phyloP scores from a whole-genome alignment of 2,797 vertebrate species.

The Echeneis naucrates region DNA sequence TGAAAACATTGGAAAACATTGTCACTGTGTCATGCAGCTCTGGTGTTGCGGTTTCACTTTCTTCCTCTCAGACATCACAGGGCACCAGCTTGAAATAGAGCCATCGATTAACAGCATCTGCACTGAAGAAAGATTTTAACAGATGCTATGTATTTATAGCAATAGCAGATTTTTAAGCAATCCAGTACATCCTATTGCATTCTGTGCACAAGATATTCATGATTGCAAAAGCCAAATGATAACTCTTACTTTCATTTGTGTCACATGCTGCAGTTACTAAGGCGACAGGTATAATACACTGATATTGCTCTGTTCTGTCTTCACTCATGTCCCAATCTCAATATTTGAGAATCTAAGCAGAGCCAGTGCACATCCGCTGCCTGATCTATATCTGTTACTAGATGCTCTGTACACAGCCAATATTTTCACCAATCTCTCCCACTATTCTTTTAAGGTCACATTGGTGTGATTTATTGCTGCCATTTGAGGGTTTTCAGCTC shows the following conservation, averaged over 20 bases:
- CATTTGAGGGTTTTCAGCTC: conserved; percentile 41
- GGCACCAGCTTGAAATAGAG: conserved; percentile 73
- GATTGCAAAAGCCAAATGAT: conserved; percentile 30
- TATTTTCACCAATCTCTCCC: conserved; percentile 32
- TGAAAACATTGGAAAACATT: conserved; percentile 38
- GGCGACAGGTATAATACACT: not conserved
- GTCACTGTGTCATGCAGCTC: conserved; percentile 27
- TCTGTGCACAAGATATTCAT: conserved; percentile 12
- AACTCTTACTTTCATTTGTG: not conserved
- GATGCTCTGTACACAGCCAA: conserved; percentile 33
- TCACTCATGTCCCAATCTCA: conserved; percentile 13
- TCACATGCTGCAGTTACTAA: conserved; percentile 24
- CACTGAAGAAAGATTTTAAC: conserved; percentile 63
- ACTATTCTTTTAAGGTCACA: conserved; percentile 63
- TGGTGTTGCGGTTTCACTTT: conserved; percentile 66
- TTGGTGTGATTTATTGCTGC: conserved; percentile 61
- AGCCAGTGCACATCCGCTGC: conserved; percentile 14
- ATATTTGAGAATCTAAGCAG: conserved; percentile 13
- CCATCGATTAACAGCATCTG: conserved; percentile 75
- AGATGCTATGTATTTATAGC: conserved; percentile 65
- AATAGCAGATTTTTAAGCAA: conserved; percentile 28
- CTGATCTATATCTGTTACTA: conserved; percentile 23
- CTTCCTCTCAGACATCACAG: conserved; percentile 65
- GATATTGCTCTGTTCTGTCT: conserved; percentile 14
- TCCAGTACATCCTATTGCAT: conserved; percentile 10